Evolutionary conservation across 2,797 vertebrate genomes (phyloP).

Genomic region (Alectoris magna): DNA sequence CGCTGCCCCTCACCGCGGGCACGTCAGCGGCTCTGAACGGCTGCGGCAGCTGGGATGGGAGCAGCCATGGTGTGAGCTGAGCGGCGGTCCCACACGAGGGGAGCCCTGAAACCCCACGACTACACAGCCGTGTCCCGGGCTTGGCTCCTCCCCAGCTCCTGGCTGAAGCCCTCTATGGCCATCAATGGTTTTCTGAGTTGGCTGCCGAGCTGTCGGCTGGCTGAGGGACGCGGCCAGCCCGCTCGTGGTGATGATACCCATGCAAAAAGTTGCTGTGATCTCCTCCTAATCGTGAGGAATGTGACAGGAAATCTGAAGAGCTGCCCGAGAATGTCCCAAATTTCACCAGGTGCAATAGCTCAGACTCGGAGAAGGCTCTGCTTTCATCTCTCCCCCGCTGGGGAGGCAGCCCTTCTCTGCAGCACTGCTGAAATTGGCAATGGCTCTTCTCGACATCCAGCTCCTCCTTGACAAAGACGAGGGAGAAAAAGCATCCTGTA

Average conservation of each 20-base stretch:
- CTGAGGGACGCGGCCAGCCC: background rate
- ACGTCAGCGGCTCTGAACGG: background rate
- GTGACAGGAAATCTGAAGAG: background rate
- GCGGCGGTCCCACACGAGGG: background rate
- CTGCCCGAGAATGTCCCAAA: background rate
- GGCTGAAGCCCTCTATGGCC: background rate
- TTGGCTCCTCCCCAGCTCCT: background rate
- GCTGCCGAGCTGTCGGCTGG: constrained; percentile 7
- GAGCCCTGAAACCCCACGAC: background rate
- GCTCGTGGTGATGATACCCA: background rate
- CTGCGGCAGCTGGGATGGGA: constrained; percentile 3
- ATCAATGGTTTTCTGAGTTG: constrained; percentile 32
- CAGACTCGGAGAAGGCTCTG: rapidly evolving
- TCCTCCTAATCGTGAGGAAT: constrained; percentile 10
- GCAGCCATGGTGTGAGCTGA: background rate
- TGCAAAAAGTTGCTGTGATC: constrained; percentile 11
- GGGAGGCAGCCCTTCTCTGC: background rate
- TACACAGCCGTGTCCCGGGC: background rate
- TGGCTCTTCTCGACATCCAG: background rate
- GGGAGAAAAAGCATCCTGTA: background rate
- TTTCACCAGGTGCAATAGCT: background rate
- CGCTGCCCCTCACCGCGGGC: background rate
- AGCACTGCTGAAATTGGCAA: background rate
- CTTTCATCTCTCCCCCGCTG: background rate
- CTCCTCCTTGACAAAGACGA: background rate